Evolutionary conservation across 2,797 vertebrate genomes (phyloP).

Genomic region (Sphaeramia orbicularis): DNA sequence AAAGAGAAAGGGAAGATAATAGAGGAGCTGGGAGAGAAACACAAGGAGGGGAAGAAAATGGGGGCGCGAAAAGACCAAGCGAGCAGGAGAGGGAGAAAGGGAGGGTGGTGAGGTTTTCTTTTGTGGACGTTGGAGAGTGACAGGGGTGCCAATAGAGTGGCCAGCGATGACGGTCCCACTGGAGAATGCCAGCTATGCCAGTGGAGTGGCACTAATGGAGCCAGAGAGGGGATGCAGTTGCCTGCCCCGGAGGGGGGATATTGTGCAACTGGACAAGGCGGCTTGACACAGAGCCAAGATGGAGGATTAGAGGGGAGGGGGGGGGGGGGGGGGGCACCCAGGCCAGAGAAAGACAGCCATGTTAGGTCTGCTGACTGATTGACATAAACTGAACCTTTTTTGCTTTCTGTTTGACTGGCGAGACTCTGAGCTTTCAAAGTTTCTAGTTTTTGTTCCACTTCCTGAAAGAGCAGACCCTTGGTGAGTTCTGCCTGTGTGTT

Average conservation of each 20-base stretch:
- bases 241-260: conserved; percentile 80
- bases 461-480: conserved; percentile 27
- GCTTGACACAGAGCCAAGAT: conserved; percentile 84
- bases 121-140: conserved; percentile 77
- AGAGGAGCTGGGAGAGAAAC: conserved; percentile 46
- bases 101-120: conserved; percentile 67
- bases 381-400: conserved; percentile 70
- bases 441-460: conserved; percentile 24
- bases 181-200: conserved; percentile 85
- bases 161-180: conserved; percentile 82
- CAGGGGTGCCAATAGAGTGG: conserved; percentile 82
- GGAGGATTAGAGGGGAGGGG: conserved; percentile 76
- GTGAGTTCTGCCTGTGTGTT: conserved; percentile 21
- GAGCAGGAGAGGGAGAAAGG: conserved; percentile 62
- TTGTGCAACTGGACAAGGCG: conserved; percentile 85
- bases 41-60: conserved; percentile 66
- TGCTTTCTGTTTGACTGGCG: conserved; percentile 55
- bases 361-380: conserved; percentile 83
- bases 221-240: conserved; percentile 83
- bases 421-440: conserved; percentile 35
- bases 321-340: conserved; percentile 63
- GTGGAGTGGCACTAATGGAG: conserved; percentile 84
- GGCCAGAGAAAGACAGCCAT: conserved; percentile 77
- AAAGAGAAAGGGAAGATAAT: conserved; percentile 72
- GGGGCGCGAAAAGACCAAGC: conserved; percentile 66